Evolutionary conservation across 2,797 vertebrate species (phyloP).

Genomic region (Halcyon badia): DNA sequence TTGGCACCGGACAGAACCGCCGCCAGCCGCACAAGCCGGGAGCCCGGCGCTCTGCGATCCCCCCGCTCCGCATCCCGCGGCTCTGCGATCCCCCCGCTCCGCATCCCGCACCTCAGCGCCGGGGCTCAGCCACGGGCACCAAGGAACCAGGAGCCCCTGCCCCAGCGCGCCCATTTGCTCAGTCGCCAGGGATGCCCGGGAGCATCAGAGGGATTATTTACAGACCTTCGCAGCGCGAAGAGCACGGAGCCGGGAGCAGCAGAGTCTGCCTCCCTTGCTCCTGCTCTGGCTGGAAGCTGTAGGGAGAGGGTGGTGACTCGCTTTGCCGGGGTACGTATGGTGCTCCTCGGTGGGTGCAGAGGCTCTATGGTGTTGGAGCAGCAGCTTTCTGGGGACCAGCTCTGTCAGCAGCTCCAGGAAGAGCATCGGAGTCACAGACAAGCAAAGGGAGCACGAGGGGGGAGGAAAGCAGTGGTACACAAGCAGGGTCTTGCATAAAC

Average conservation of each 20-base stretch:
- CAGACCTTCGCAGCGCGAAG: neutral
- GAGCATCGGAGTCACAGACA: rapidly evolving
- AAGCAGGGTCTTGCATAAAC: neutral
- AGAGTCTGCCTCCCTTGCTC: neutral
- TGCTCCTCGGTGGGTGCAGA: rapidly evolving
- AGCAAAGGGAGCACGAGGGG: neutral
- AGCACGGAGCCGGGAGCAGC: neutral
- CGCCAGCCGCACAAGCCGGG: neutral
- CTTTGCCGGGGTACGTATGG: rapidly evolving
- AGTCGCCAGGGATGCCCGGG: neutral
- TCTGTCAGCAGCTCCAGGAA: neutral
- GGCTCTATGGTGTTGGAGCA: neutral
- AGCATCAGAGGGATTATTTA: rapidly evolving
- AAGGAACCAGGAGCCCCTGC: neutral
- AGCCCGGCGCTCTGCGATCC: rapidly evolving
- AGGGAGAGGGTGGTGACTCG: neutral
- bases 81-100: rapidly evolving
- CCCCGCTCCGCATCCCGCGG: neutral
- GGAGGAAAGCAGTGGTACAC: neutral
- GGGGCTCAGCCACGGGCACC: rapidly evolving
- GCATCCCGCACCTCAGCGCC: rapidly evolving
- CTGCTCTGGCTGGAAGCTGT: neutral
- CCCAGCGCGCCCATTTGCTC: rapidly evolving
- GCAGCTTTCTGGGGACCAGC: neutral
- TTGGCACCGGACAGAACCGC: constrained; percentile 62